Conservation (phyloP, 1,140 invertebrate genomes). For the Sycobia sp. region DNA sequence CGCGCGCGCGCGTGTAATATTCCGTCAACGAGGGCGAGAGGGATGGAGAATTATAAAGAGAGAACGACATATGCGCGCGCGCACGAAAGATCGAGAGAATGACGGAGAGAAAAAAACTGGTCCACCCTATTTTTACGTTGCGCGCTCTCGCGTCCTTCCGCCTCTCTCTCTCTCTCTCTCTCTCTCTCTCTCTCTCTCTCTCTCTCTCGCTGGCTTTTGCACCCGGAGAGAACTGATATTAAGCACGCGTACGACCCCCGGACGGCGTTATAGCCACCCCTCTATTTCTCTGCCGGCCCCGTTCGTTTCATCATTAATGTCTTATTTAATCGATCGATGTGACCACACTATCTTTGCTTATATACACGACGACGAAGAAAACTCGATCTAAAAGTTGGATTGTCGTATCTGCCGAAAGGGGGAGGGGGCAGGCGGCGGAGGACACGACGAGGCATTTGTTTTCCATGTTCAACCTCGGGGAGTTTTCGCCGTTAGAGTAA, state of each 20-base stretch:
- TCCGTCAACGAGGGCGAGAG: slow-evolving; percentile 10
- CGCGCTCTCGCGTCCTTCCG: slow-evolving; percentile 9
- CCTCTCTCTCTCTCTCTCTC: not conserved
- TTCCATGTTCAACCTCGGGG: too few species aligned
- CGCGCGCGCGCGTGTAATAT: not conserved
- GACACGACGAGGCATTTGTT: too few species aligned
- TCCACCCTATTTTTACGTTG: slow-evolving; percentile 30
- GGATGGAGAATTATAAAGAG: too few species aligned
- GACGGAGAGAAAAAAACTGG: slow-evolving; percentile 22
- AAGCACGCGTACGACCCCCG: too few species aligned
- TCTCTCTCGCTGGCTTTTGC: not conserved
- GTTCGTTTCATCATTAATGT: slow-evolving; percentile 1
- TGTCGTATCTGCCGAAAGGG: too few species aligned
- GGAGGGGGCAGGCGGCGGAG: too few species aligned
- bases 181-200: not conserved
- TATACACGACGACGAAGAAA: too few species aligned
- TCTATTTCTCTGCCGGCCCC: not conserved
- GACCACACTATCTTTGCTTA: too few species aligned
- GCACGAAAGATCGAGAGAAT: slow-evolving; percentile 29
- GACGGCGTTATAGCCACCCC: too few species aligned
- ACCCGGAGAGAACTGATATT: slow-evolving; percentile 4
- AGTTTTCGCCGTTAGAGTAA: too few species aligned
- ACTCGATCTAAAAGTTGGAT: too few species aligned
- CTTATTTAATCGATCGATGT: too few species aligned
- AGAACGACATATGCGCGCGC: slow-evolving; percentile 38